Conservation (phyloP, 2,113 vertebrate genomes). For the Myocastor coypus region DNA sequence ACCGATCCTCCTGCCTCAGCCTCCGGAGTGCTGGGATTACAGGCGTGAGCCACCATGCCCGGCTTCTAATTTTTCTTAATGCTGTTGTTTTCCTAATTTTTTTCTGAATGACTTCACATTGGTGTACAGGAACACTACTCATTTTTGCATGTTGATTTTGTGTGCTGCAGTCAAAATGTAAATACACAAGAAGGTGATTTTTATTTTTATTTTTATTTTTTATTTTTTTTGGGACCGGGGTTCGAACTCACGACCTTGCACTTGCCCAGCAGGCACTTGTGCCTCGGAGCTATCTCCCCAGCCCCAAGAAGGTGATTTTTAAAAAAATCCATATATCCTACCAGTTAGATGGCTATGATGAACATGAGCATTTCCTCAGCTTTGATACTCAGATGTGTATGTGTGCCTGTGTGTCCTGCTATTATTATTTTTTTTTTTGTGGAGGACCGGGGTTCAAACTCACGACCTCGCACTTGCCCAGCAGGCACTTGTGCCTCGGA, state of each 20-base stretch:
- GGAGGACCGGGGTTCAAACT: too few relatives aligned
- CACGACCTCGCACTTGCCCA: too few relatives aligned
- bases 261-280: too few relatives aligned
- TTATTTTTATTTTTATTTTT: too few relatives aligned
- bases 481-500: too few relatives aligned
- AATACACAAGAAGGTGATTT: neutral
- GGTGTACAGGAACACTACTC: neutral
- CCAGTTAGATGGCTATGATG: neutral
- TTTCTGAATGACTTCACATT: neutral
- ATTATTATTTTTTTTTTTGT: too few relatives aligned
- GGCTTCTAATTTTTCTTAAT: neutral
- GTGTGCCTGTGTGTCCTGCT: accelerated
- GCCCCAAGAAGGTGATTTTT: neutral
- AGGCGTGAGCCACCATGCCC: too few relatives aligned
- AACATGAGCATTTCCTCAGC: neutral
- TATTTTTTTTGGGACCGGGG: too few relatives aligned
- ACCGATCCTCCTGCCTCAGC: too few relatives aligned
- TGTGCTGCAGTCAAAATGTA: neutral
- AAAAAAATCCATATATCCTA: neutral
- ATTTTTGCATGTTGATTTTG: neutral
- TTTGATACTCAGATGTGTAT: neutral
- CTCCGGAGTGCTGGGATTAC: too few relatives aligned
- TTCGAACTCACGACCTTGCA: too few relatives aligned
- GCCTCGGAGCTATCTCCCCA: too few relatives aligned
- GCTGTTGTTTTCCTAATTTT: neutral